phyloP scores from a whole-genome alignment of 2,113 vertebrate species.

The Engystomops pustulosus region DNA sequence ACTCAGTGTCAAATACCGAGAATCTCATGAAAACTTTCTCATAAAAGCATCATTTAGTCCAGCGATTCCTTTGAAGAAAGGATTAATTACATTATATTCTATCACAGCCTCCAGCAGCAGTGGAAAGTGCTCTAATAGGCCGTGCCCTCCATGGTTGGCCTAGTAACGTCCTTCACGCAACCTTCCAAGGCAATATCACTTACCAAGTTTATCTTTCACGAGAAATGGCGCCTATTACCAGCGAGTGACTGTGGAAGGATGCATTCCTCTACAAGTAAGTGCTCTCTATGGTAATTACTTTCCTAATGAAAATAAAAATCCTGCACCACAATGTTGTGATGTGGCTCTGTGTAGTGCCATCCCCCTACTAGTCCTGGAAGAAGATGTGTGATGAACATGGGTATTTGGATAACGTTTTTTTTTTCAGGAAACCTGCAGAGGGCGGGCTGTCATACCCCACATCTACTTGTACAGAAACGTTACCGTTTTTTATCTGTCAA shows the following conservation, averaged over 20 bases:
- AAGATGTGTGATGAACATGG: too few relatives aligned
- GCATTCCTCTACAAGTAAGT: neutral
- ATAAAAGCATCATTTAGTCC: neutral
- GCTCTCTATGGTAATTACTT: neutral
- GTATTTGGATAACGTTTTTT: too few relatives aligned
- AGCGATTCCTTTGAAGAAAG: neutral
- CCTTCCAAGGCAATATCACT: neutral
- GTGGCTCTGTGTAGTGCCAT: too few relatives aligned
- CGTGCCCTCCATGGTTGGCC: neutral
- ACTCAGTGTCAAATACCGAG: neutral
- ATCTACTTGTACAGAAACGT: too few relatives aligned
- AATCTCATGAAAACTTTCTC: neutral
- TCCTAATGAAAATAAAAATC: neutral
- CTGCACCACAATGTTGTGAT: too few relatives aligned
- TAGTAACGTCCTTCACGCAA: constrained; percentile 11
- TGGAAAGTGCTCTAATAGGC: neutral
- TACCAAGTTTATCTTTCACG: neutral
- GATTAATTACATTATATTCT: constrained; percentile 17
- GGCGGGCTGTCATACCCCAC: too few relatives aligned
- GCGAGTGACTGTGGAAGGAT: neutral
- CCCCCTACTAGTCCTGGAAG: too few relatives aligned
- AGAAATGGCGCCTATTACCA: neutral
- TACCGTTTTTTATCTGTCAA: too few relatives aligned
- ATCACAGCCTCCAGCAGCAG: constrained; percentile 3
- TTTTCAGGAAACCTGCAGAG: too few relatives aligned